Evolutionary conservation across 2,888 invertebrate species (phyloP).

Genomic region (Eupsilia transversa): DNA sequence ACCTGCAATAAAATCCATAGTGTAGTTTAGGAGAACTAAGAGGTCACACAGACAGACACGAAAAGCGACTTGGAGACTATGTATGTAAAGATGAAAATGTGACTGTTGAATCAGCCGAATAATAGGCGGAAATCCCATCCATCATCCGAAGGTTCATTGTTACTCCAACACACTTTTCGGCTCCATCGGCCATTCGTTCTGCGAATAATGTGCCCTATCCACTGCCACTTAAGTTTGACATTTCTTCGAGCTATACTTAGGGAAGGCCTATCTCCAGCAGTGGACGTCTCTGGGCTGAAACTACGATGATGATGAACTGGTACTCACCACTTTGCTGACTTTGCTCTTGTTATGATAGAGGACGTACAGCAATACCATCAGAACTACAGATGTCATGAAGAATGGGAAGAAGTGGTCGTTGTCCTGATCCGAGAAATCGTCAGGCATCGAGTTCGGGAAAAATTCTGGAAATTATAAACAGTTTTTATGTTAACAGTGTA

Average conservation of each 20-base stretch:
- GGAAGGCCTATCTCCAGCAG: neutral
- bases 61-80: neutral
- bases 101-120: neutral
- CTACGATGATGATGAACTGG: neutral
- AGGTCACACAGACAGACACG: neutral
- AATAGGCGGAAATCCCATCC: neutral
- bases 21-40: neutral
- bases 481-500: neutral
- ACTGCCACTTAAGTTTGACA: neutral
- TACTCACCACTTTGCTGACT: constrained; percentile 86
- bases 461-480: constrained; percentile 74
- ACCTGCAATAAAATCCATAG: neutral
- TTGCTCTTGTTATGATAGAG: constrained; percentile 88
- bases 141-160: neutral
- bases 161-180: neutral
- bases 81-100: neutral
- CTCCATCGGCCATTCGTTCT: too few species aligned
- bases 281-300: neutral
- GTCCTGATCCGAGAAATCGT: constrained; percentile 79
- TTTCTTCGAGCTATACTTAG: neutral
- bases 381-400: constrained; percentile 83
- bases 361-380: constrained; percentile 83
- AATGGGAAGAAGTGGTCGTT: constrained; percentile 87
- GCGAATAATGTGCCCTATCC: neutral
- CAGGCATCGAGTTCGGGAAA: constrained; percentile 75